Evolutionary conservation across 2,797 vertebrate genomes (phyloP).

Genomic region (Aldrovandia affinis): DNA sequence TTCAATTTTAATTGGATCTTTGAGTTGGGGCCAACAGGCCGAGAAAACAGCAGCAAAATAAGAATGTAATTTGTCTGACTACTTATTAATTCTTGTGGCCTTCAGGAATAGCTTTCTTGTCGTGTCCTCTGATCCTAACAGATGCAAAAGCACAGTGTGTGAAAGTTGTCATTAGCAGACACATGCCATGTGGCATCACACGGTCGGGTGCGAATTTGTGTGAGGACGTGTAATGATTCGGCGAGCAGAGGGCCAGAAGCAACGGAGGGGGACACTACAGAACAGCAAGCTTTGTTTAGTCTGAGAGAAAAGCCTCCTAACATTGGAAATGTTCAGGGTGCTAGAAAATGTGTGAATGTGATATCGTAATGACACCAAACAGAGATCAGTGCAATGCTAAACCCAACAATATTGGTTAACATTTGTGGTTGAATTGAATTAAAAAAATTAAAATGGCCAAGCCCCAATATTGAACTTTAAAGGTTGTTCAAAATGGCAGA

Average conservation of each 20-base stretch:
- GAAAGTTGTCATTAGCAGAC: not conserved
- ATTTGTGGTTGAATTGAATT: too few species aligned
- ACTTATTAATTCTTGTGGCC: not conserved
- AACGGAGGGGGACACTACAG: not conserved
- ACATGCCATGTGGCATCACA: too few species aligned
- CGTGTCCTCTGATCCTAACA: not conserved
- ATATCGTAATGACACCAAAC: not conserved
- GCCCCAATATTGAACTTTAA: not conserved
- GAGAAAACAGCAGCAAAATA: not conserved
- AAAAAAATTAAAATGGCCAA: too few species aligned
- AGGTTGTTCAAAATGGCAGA: not conserved
- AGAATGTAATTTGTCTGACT: not conserved
- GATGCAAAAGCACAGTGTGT: not conserved
- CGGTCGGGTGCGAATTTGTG: not conserved
- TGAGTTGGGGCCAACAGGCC: not conserved
- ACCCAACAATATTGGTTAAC: too few species aligned
- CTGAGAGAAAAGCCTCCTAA: not conserved
- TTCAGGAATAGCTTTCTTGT: not conserved
- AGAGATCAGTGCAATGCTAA: too few species aligned
- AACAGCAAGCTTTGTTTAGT: not conserved
- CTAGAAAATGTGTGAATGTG: not conserved
- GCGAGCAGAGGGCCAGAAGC: not conserved
- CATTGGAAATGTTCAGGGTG: not conserved
- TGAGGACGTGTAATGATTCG: not conserved
- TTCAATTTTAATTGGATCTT: not conserved